Base-by-base conservation (phyloP, 1,140 invertebrate species). In the Cherax quadricarinatus region DNA sequence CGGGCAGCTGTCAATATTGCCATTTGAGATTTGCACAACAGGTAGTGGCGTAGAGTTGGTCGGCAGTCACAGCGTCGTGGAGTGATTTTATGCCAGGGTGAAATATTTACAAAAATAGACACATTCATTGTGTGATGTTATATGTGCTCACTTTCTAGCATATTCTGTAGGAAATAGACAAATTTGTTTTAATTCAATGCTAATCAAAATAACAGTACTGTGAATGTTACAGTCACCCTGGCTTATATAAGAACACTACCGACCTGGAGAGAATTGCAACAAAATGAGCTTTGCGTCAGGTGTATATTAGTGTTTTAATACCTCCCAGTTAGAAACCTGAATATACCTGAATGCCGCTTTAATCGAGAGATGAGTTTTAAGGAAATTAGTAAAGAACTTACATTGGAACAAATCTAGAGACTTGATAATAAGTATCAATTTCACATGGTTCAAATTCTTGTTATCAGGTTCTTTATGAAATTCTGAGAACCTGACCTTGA, bases 11-110 rank as follows among this genome's bases (percentile, higher is more conserved):
- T 90, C 88, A 90, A 49, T 78, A 84, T 78, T 90, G 88, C 81
- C 82, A 78, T 53, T 84, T 90, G 66, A 90, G 88, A 90, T 30
- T 84, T 90, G 88, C 88, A 90, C 81, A 60, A n/a, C 88, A 90
- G 88, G 82, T 83, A 90, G 88, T 85, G 62, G 82, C 49, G 24
- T 90, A 90, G 88, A 66, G 62, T 49, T 73, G 24, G 41, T 49
- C 30, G 30, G 30, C 14, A 14, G 49, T 80, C 30, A 21, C 53
- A 57, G 62, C 62, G 62, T 18, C 86, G 73, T 57, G 75, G 48
- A 53, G 86, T 80, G 86, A 57, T 81, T 84, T 88, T 57, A 80
- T 88, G 86, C 86, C 73, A 51, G 57, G 78, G 86, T 12, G n/a
- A 75, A 70, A 60, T 10, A 60, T 41, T 60, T 1, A 9, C 57